phyloP scores from a whole-genome alignment of 2,113 vertebrate genomes.

The Scartelaos histophorus region DNA sequence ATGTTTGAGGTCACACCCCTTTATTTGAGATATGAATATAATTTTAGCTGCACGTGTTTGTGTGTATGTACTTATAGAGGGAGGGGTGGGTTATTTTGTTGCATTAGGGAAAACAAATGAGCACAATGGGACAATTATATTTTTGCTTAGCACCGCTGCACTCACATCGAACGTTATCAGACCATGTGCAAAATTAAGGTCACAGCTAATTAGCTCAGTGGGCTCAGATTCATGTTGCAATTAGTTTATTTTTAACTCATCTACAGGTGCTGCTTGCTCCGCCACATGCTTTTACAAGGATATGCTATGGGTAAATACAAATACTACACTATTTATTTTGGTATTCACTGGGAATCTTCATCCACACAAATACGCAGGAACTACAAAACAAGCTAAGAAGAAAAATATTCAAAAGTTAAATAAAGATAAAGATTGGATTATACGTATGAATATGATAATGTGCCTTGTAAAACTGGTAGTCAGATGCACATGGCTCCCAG shows the following conservation, averaged over 20 bases:
- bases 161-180: constrained; percentile 16
- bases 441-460: too few species aligned
- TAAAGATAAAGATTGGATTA: background rate
- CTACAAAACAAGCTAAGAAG: background rate
- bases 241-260: constrained; percentile 7
- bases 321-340: background rate
- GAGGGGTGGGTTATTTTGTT: background rate
- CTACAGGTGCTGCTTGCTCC: background rate
- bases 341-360: background rate
- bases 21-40: background rate
- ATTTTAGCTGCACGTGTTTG: background rate
- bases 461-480: too few species aligned
- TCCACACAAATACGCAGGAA: background rate
- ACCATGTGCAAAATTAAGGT: constrained; percentile 41
- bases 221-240: constrained; percentile 2
- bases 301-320: background rate
- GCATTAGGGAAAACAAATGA: constrained; percentile 11
- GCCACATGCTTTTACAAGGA: background rate
- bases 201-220: constrained; percentile 21
- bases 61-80: background rate
- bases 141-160: constrained; percentile 21
- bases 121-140: constrained; percentile 21
- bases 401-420: background rate
- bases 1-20: background rate
- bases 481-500: background rate